These are phyloP conservation scores for Morpho deidamia DNA, from an alignment of 2,888 invertebrate genomes.

Conservation along the genomic window DNA sequence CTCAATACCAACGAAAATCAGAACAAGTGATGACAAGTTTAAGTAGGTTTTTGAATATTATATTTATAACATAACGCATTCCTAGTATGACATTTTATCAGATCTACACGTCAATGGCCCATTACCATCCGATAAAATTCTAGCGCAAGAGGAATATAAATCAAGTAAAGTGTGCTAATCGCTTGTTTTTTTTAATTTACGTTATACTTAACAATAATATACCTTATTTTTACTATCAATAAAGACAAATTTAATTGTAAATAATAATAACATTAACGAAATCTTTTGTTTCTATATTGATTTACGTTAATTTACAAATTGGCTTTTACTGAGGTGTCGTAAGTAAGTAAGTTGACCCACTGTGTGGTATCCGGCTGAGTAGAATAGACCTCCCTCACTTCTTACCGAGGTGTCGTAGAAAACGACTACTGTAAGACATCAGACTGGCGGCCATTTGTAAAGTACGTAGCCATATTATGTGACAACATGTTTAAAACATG, in stretches of 20 bases:
- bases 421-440: too few relatives aligned
- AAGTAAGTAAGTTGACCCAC: too few relatives aligned
- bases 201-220: neutral
- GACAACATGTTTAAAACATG: too few relatives aligned
- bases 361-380: too few relatives aligned
- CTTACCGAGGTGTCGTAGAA: too few relatives aligned
- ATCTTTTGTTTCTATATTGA: too few relatives aligned
- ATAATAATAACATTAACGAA: too few relatives aligned
- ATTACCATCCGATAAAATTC: slow-evolving; percentile 17
- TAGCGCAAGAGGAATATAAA: slow-evolving; percentile 14
- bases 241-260: neutral
- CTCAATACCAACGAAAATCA: slow-evolving; percentile 10
- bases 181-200: neutral
- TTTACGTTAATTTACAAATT: too few relatives aligned
- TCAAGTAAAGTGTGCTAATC: slow-evolving; percentile 18
- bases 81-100: slow-evolving; percentile 15
- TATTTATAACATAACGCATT: slow-evolving; percentile 7
- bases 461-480: too few relatives aligned
- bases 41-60: slow-evolving; percentile 9
- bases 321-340: too few relatives aligned
- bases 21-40: slow-evolving; percentile 11
- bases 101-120: slow-evolving; percentile 14
- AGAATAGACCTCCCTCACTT: too few relatives aligned
- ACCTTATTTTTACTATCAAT: neutral
- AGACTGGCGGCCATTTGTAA: too few relatives aligned